Percentiles rank a stretch among this genome's conserved stretches.
These are phyloP conservation scores for Oriolus oriolus DNA, from an alignment of 2,113 vertebrate genomes.

Conservation along the genomic window DNA sequence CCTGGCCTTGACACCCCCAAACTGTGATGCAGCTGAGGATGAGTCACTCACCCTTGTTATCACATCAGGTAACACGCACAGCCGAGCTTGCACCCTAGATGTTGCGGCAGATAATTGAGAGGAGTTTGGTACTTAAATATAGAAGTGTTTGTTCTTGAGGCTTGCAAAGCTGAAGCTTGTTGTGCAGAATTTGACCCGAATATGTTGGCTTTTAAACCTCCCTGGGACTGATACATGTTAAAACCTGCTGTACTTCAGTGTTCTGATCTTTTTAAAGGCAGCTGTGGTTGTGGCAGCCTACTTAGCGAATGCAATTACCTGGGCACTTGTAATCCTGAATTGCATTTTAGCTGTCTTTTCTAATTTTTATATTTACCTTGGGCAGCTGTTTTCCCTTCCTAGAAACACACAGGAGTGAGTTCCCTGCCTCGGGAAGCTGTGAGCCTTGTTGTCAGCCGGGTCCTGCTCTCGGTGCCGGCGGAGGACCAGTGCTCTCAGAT, in stretches of 20 bases:
- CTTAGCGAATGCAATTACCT: background rate
- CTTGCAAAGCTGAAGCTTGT: background rate
- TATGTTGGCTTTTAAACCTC: conserved; percentile 26
- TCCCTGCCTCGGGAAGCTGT: background rate
- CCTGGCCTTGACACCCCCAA: background rate
- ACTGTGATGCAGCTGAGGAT: background rate
- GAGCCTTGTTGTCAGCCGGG: background rate
- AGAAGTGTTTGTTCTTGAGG: conserved; percentile 43
- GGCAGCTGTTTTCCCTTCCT: background rate
- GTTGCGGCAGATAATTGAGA: background rate
- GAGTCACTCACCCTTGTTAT: background rate
- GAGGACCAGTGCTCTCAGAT: background rate
- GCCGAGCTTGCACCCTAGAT: background rate
- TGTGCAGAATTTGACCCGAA: conserved; percentile 19
- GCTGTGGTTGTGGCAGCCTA: background rate
- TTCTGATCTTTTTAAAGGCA: background rate
- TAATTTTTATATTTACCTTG: background rate
- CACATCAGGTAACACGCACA: background rate
- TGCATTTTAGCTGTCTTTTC: background rate
- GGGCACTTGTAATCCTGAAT: background rate
- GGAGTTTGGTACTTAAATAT: conserved; percentile 36
- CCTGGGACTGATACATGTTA: background rate
- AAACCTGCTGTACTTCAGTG: background rate
- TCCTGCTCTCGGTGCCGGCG: background rate
- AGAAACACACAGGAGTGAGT: background rate